Conservation (phyloP, 2,113 vertebrate genomes). For the Nycticorax nycticorax region DNA sequence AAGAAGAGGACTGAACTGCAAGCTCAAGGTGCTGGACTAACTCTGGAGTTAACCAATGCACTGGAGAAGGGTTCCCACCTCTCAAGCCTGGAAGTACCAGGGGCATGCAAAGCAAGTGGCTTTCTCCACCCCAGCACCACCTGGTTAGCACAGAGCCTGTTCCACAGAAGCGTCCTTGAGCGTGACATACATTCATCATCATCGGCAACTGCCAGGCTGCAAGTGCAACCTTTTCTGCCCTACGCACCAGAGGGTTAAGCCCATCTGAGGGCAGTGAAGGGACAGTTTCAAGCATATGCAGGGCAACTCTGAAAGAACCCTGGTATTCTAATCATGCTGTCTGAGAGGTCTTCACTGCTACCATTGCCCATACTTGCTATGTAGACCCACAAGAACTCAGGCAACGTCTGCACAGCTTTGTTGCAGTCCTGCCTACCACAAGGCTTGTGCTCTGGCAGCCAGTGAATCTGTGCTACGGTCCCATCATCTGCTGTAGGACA, state of each 20-base stretch:
- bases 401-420: rapidly evolving
- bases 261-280: rapidly evolving
- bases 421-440: neutral
- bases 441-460: neutral
- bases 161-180: neutral
- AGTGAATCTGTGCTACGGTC: neutral
- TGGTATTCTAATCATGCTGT: neutral
- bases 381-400: neutral
- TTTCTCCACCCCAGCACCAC: neutral
- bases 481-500: neutral
- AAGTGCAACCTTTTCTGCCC: neutral
- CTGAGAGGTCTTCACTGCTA: neutral
- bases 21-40: neutral
- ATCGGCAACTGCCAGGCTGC: neutral
- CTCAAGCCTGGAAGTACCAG: neutral
- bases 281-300: neutral
- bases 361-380: neutral
- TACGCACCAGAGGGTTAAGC: neutral
- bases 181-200: neutral
- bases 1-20: neutral
- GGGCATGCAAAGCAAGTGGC: neutral
- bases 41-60: neutral
- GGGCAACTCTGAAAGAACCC: neutral
- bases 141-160: neutral
- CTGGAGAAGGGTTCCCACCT: neutral